Evolutionary conservation across 2,888 invertebrate species (phyloP).

Genomic region (Megalurothrips usitatus): DNA sequence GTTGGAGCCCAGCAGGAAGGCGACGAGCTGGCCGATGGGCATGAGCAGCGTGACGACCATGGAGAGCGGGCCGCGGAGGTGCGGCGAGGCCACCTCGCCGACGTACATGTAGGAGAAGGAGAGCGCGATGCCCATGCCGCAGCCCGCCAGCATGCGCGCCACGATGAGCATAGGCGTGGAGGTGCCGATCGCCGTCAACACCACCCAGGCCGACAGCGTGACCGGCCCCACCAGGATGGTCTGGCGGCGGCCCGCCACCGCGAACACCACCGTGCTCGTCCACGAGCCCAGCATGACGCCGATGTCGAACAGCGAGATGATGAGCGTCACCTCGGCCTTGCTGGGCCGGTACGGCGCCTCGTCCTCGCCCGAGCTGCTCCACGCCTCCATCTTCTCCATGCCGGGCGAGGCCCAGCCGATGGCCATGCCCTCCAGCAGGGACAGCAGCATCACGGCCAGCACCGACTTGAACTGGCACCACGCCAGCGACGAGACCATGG

Average conservation of each 20-base stretch:
- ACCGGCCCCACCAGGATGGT: neutral
- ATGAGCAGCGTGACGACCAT: constrained; percentile 4
- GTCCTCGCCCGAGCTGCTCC: neutral
- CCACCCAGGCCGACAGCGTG: neutral
- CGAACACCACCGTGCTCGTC: constrained; percentile 8
- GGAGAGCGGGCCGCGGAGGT: neutral
- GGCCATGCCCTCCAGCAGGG: neutral
- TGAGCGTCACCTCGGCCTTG: neutral
- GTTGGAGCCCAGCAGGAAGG: neutral
- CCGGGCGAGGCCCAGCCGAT: constrained; percentile 21
- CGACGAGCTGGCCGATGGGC: neutral
- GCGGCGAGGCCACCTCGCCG: neutral
- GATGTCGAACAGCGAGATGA: constrained; percentile 4
- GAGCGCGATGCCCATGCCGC: constrained; percentile 11
- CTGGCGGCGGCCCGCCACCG: neutral
- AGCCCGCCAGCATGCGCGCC: constrained; percentile 5
- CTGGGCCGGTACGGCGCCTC: neutral
- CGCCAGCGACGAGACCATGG: neutral
- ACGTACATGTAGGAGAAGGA: constrained; percentile 16
- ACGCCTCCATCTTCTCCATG: constrained; percentile 1
- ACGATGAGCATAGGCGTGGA: neutral
- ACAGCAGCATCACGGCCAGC: neutral
- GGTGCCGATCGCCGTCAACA: neutral
- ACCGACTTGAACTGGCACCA: neutral
- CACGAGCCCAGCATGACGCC: constrained; percentile 2